A percentile compares a stretch with the other conserved stretches of the same genome.
phyloP scores from a whole-genome alignment of 2,888 invertebrate species.

The Eupithecia inturbata region DNA sequence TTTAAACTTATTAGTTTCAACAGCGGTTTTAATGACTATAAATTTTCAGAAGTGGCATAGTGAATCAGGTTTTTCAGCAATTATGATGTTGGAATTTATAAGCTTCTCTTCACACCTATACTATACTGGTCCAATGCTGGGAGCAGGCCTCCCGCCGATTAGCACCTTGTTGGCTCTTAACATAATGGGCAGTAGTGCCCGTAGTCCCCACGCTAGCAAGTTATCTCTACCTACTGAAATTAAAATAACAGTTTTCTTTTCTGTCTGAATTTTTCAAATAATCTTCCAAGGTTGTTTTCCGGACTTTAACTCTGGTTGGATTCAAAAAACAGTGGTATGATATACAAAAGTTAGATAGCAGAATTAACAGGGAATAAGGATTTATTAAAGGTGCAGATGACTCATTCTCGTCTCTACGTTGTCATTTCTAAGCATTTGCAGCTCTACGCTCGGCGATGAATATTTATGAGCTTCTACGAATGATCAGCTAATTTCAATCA shows the following conservation, averaged over 20 bases:
- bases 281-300: background rate
- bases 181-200: background rate
- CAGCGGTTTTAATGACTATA: conserved; percentile 7
- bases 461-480: conserved; percentile 33
- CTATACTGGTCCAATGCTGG: background rate
- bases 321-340: background rate
- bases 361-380: background rate
- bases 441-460: conserved; percentile 20
- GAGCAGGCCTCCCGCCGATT: too few species aligned
- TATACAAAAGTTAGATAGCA: background rate
- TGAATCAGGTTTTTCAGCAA: background rate
- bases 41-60: conserved; percentile 32
- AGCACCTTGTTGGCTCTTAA: background rate
- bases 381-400: background rate
- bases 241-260: background rate
- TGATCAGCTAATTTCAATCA: conserved; percentile 29
- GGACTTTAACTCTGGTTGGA: background rate
- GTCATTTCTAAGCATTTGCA: conserved; percentile 8
- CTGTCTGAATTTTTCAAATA: background rate
- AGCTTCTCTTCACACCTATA: background rate
- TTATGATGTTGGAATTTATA: background rate
- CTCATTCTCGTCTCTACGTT: background rate
- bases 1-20: conserved; percentile 51
- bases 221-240: background rate
- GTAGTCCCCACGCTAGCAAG: background rate